Evolutionary conservation across 2,113 vertebrate genomes (phyloP), one percentile per base, ranked within the genome.

Genomic region (Lepisosteus oculatus): DNA sequence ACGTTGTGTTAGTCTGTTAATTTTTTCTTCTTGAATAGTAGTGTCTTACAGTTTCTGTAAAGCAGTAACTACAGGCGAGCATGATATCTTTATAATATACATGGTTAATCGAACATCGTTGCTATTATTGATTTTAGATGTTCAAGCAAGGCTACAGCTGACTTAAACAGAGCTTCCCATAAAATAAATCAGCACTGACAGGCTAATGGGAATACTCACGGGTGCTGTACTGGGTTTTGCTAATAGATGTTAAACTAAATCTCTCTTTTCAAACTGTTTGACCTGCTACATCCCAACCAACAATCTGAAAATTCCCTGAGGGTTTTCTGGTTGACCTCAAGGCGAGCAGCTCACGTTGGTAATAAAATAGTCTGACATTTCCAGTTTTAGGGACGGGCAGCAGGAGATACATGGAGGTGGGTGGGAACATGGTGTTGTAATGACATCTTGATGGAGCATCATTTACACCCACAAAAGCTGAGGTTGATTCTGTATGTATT

Each of bases 171-270:
- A 13, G 84, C 86, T 83, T 87, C 79, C 73, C 86, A 85, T 92
- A 91, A 92, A 93, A 89, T 87, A 90, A 85, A 83, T 78, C 77
- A 83, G 87, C 84, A 85, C 83, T 84, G 12, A n/a, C n/a, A n/a
- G 57, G n/a, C 12, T 14, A 3, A 15, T 14, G 12, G 12, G 4
- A 59, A 59, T n/a, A 13, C 57, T 15, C 57, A 5, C 5, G 57
- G 57, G 57, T 13, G n/a, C 57, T 59, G 57, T n/a, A 15, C 81
- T 79, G 85, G 84, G 76, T 70, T 82, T 80, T 70, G 81, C 85
- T 91, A 92, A 92, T 93, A 89, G 89, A 88, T 91, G 90, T 91
- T 91, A 91, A 93, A 93, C 91, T 90, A 92, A 92, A 92, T 86
- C 88, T 86, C 84, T 86, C 80, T 77, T 93, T 93, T 88, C 78